These are phyloP conservation scores for Steatornis caripensis DNA, from an alignment of 2,113 vertebrate species.

Conservation along the genomic window DNA sequence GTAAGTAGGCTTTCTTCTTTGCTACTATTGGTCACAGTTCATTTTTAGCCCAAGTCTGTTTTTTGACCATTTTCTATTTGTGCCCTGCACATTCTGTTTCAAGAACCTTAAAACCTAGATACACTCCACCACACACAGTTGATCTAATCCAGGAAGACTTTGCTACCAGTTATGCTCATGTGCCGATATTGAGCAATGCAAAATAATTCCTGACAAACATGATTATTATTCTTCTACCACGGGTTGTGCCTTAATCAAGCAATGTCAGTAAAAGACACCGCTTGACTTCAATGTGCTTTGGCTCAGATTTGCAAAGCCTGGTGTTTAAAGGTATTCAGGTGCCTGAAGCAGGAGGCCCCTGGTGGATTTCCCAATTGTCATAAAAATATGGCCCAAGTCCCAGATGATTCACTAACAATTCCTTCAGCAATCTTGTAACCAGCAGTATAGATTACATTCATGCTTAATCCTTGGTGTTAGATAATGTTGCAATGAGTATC, in stretches of 20 bases:
- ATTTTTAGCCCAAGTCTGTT: not conserved
- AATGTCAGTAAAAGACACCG: not conserved
- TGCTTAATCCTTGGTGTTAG: not conserved
- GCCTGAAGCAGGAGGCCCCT: not conserved
- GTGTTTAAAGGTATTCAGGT: not conserved
- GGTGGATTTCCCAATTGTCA: not conserved
- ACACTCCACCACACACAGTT: not conserved
- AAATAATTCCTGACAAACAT: not conserved
- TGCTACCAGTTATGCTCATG: not conserved
- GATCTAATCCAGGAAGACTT: not conserved
- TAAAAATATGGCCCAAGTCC: not conserved
- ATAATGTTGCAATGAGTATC: not conserved
- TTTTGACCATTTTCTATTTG: not conserved
- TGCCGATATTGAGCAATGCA: accelerated
- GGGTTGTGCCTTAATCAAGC: not conserved
- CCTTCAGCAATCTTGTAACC: not conserved
- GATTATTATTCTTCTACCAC: not conserved
- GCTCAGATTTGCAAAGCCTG: not conserved
- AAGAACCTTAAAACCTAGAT: not conserved
- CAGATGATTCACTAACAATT: not conserved
- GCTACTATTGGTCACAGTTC: not conserved
- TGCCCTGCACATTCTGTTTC: not conserved
- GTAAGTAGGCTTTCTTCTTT: not conserved
- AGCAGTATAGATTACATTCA: not conserved
- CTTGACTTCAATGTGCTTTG: not conserved